Evolutionary conservation across 2,797 vertebrate species (phyloP).

Genomic region (Cossypha niveicapilla): DNA sequence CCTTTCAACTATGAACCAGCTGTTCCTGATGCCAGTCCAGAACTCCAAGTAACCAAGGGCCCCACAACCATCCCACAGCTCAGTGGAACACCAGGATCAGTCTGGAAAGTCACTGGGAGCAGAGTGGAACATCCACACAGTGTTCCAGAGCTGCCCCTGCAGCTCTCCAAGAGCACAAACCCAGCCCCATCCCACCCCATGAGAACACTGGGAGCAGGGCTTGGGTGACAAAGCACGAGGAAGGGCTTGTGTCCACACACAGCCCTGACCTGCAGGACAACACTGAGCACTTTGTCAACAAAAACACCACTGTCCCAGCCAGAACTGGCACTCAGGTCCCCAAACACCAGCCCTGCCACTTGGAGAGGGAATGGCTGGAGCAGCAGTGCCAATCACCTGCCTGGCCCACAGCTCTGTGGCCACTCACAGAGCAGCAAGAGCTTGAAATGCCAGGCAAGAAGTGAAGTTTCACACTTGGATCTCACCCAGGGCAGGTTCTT

Average conservation of each 20-base stretch:
- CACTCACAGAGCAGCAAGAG: background rate
- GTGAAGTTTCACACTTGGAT: background rate
- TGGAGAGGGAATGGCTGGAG: background rate
- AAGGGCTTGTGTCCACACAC: background rate
- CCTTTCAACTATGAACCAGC: constrained; percentile 1
- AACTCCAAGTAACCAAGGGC: background rate
- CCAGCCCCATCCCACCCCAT: background rate
- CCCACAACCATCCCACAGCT: background rate
- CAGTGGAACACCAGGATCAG: background rate
- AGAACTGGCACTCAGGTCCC: background rate
- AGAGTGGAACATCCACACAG: background rate
- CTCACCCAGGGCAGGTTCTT: constrained; percentile 77
- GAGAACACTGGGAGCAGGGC: background rate
- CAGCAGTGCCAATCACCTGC: background rate
- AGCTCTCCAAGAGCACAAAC: background rate
- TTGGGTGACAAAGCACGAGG: background rate
- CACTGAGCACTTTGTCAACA: background rate
- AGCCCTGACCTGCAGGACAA: background rate
- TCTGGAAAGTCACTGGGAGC: background rate
- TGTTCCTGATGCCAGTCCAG: background rate
- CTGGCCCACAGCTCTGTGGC: background rate
- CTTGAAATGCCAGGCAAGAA: background rate
- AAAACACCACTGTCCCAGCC: background rate
- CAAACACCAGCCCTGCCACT: background rate
- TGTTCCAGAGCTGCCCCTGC: background rate